Evolutionary conservation across 2,888 invertebrate genomes (phyloP).

Genomic region (Brenthis hecate): DNA sequence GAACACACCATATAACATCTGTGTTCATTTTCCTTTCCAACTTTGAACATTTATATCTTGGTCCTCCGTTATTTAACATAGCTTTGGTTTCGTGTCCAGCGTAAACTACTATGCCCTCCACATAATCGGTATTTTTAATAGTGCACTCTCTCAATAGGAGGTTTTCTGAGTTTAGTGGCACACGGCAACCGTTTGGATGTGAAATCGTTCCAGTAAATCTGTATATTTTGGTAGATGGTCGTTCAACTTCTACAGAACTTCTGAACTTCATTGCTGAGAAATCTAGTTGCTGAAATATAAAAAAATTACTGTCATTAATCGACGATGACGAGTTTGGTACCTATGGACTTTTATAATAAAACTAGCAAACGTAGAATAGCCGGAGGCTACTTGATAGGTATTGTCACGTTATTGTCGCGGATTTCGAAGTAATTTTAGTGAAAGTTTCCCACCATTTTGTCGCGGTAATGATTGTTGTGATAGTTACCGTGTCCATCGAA

Average conservation of each 20-base stretch:
- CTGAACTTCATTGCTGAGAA: constrained; percentile 92
- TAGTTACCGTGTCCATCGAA: constrained; percentile 43
- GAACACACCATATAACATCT: constrained; percentile 97
- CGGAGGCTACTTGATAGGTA: not conserved
- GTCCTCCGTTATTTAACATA: constrained; percentile 98
- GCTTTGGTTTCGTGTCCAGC: constrained; percentile 99
- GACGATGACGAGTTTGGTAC: not conserved
- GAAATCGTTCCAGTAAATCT: constrained; percentile 95
- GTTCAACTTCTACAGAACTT: constrained; percentile 94
- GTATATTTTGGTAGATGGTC: constrained; percentile 97
- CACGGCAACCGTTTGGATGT: constrained; percentile 89
- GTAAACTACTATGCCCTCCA: constrained; percentile 98
- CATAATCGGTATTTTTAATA: constrained; percentile 97
- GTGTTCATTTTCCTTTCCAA: constrained; percentile 97
- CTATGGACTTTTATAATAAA: not conserved
- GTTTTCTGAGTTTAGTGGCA: constrained; percentile 94
- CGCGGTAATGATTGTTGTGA: constrained; percentile 11
- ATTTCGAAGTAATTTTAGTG: constrained; percentile 20
- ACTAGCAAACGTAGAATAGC: not conserved
- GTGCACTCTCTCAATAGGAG: constrained; percentile 95
- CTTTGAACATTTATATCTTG: constrained; percentile 95
- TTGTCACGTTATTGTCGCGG: constrained; percentile 18
- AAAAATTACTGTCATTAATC: constrained; percentile 2
- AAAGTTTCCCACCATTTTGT: constrained; percentile 33
- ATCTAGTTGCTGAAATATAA: constrained; percentile 82